A percentile compares a stretch with the other conserved stretches of the same genome.
Conservation (phyloP, 1,140 invertebrate species). For the Drosophila lini region DNA sequence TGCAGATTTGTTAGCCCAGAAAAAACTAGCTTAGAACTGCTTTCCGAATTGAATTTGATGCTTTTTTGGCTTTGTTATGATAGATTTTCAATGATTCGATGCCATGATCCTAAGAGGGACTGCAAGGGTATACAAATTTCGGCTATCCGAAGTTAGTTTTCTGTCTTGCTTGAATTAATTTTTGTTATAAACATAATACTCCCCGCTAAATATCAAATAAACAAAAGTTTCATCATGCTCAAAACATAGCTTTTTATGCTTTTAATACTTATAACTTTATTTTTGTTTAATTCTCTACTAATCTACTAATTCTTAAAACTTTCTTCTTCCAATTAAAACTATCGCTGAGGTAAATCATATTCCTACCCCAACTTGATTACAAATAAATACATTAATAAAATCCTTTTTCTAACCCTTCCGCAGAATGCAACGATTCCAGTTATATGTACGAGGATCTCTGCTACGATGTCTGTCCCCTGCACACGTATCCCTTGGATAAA, state of each 20-base stretch:
- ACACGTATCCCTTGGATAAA: slow-evolving; percentile 52
- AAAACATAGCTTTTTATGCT: slow-evolving; percentile 6
- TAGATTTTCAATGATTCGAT: too few species aligned
- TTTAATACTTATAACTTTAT: background rate
- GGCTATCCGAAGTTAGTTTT: too few species aligned
- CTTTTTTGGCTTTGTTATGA: too few species aligned
- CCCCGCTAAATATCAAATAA: background rate
- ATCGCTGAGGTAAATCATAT: slow-evolving; percentile 55
- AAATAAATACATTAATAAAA: background rate
- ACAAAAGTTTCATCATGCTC: slow-evolving; percentile 4
- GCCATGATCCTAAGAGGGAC: too few species aligned
- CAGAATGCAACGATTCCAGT: slow-evolving; percentile 64
- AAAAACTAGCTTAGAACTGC: too few species aligned
- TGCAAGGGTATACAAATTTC: too few species aligned
- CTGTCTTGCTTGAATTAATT: background rate
- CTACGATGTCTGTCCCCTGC: slow-evolving; percentile 66
- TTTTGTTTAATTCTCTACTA: slow-evolving; percentile 17
- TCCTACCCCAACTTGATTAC: background rate
- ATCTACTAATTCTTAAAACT: slow-evolving; percentile 21
- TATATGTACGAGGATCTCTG: slow-evolving; percentile 68
- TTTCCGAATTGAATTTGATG: too few species aligned
- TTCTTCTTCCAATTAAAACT: slow-evolving; percentile 12
- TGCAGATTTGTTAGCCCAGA: too few species aligned
- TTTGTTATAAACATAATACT: background rate
- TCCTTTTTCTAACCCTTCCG: slow-evolving; percentile 20